Conservation (phyloP, 2,797 vertebrate species). For the Pitangus sulphuratus region DNA sequence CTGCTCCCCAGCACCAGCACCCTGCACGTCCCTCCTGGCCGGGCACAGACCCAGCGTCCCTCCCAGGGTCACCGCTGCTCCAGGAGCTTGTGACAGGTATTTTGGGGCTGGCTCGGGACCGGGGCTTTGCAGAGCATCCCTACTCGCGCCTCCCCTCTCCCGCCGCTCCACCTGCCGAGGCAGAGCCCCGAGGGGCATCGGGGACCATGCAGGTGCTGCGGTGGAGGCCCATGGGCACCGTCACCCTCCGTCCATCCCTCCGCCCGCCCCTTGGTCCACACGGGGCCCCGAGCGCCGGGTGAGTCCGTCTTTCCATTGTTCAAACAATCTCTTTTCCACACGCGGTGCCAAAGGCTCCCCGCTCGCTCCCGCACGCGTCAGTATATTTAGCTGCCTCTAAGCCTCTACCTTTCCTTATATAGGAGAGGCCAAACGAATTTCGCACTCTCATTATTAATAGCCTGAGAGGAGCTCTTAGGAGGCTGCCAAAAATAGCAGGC, state of each 20-base stretch:
- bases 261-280: accelerated
- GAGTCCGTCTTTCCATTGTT: slow-evolving; percentile 64
- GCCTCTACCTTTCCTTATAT: slow-evolving; percentile 77
- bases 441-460: slow-evolving; percentile 74
- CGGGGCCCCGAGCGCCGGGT: background rate
- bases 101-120: background rate
- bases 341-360: slow-evolving; percentile 53
- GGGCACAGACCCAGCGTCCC: background rate
- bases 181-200: background rate
- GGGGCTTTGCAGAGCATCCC: background rate
- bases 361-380: slow-evolving; percentile 26
- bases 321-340: slow-evolving; percentile 68
- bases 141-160: background rate
- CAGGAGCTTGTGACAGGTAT: accelerated
- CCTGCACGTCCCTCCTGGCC: background rate
- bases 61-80: background rate
- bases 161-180: background rate
- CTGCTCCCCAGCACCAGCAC: background rate
- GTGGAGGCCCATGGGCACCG: accelerated
- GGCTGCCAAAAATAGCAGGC: slow-evolving; percentile 75
- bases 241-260: background rate
- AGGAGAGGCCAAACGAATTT: slow-evolving; percentile 75
- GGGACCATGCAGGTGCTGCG: accelerated
- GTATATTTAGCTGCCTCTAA: slow-evolving; percentile 66
- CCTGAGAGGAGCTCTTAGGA: slow-evolving; percentile 59